These are phyloP conservation scores for Volucella zonaria DNA, from an alignment of 2,888 invertebrate species.

Conservation along the genomic window DNA sequence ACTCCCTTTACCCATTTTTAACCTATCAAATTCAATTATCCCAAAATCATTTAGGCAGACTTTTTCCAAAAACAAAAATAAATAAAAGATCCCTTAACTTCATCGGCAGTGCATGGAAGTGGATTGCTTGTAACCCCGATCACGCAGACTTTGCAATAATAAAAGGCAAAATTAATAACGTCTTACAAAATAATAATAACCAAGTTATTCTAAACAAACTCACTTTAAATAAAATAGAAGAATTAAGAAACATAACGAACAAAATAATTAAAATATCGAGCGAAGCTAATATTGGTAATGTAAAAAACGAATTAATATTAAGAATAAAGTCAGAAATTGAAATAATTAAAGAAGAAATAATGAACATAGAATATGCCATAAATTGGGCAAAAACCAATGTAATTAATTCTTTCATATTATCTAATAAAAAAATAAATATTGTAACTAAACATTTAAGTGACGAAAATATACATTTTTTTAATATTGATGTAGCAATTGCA, in stretches of 20 bases:
- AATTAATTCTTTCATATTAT: slow-evolving; percentile 41
- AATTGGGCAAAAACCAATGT: slow-evolving; percentile 44
- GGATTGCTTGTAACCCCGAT: slow-evolving; percentile 51
- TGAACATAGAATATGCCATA: slow-evolving; percentile 26
- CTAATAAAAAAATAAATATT: slow-evolving; percentile 36
- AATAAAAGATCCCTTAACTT: slow-evolving; percentile 47
- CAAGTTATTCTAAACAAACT: slow-evolving; percentile 53
- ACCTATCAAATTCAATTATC: no score
- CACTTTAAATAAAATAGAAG: slow-evolving; percentile 36
- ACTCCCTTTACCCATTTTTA: slow-evolving; percentile 11
- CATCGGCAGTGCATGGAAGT: slow-evolving; percentile 50
- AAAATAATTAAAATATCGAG: slow-evolving; percentile 12
- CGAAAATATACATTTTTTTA: slow-evolving; percentile 53
- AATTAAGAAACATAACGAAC: slow-evolving; percentile 50
- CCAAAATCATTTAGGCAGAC: no score
- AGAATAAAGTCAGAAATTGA: slow-evolving; percentile 11
- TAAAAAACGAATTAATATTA: slow-evolving; percentile 7
- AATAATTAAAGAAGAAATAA: slow-evolving; percentile 1
- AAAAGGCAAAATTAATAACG: slow-evolving; percentile 28
- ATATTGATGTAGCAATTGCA: slow-evolving; percentile 61
- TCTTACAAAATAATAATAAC: slow-evolving; percentile 31
- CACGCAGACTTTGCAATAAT: slow-evolving; percentile 53
- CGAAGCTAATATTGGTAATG: slow-evolving; percentile 25
- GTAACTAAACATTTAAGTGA: slow-evolving; percentile 34
- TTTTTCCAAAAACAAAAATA: slow-evolving; percentile 1